These are phyloP conservation scores for Panonychus citri DNA, from an alignment of 1,140 invertebrate genomes.

Conservation along the genomic window DNA sequence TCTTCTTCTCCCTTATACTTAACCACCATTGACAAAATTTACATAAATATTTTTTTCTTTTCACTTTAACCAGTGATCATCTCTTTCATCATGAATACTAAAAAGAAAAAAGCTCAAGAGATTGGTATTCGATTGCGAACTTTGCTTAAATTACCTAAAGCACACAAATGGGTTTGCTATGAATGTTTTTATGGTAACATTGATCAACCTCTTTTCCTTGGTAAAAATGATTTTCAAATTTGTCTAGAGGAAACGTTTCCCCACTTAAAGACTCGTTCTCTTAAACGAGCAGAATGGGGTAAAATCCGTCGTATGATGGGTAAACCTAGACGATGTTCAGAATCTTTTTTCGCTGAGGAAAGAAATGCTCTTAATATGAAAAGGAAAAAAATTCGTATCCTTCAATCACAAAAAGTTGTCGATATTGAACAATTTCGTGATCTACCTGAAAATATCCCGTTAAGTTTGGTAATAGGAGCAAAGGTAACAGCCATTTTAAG, in stretches of 20 bases:
- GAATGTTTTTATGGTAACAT: constrained; percentile 99
- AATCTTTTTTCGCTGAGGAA: constrained; percentile 87
- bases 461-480: constrained; percentile 84
- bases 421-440: constrained; percentile 58
- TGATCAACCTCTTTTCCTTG: constrained; percentile 74
- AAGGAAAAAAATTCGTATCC: constrained; percentile 65
- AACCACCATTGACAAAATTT: too few relatives aligned
- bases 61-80: too few relatives aligned
- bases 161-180: constrained; percentile 65
- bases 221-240: constrained; percentile 88
- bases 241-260: constrained; percentile 86
- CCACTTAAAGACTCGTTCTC: constrained; percentile 54
- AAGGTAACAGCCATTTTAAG: constrained; percentile 65
- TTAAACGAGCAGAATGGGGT: constrained; percentile 81
- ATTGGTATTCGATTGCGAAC: constrained; percentile 76
- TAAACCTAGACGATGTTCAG: constrained; percentile 49
- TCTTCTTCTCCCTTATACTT: too few relatives aligned
- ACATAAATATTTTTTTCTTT: too few relatives aligned
- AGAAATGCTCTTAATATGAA: constrained; percentile 64
- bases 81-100: not conserved
- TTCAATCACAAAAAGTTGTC: constrained; percentile 79
- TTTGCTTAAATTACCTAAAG: constrained; percentile 90
- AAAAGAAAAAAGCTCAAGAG: constrained; percentile 44
- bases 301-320: constrained; percentile 89
- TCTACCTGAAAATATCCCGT: constrained; percentile 79